Percentiles rank a stretch among this genome's conserved stretches.
These are phyloP conservation scores for Caerostris darwini DNA, from an alignment of 1,140 invertebrate species.

Conservation along the genomic window DNA sequence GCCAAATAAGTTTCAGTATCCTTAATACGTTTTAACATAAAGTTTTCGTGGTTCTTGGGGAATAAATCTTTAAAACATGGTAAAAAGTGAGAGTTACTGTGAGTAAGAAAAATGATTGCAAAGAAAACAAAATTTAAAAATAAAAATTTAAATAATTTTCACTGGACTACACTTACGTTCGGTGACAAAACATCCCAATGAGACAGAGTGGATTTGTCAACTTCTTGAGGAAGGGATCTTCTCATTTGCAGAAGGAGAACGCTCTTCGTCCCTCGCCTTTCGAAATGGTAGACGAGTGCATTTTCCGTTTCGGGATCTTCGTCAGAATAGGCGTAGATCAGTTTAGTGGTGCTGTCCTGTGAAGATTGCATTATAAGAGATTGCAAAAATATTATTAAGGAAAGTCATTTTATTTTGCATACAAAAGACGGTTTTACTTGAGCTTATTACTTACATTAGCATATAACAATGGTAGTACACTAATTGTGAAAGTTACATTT, in stretches of 20 bases:
- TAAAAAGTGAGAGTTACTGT: no score
- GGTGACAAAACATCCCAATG: slow-evolving; percentile 77
- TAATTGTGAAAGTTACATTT: no score
- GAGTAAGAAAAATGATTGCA: no score
- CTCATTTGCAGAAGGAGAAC: slow-evolving; percentile 71
- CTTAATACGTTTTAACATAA: no score
- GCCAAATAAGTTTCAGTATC: no score
- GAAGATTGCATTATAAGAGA: background rate
- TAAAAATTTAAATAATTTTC: background rate
- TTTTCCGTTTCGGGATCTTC: slow-evolving; percentile 79
- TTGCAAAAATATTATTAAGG: background rate
- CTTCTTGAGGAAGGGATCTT: background rate
- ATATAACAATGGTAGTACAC: no score
- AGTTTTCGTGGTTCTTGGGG: no score
- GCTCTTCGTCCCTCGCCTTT: slow-evolving; percentile 77
- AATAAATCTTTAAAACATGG: no score
- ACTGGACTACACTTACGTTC: slow-evolving; percentile 31
- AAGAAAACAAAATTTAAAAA: no score
- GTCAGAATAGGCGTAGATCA: slow-evolving; percentile 80
- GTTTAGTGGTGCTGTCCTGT: slow-evolving; percentile 79
- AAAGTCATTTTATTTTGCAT: background rate
- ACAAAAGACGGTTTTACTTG: no score
- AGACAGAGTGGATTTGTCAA: slow-evolving; percentile 13
- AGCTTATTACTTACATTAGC: no score
- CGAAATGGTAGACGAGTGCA: slow-evolving; percentile 78